Conservation (phyloP, 2,888 invertebrate species). For the Lymantria monacha region DNA sequence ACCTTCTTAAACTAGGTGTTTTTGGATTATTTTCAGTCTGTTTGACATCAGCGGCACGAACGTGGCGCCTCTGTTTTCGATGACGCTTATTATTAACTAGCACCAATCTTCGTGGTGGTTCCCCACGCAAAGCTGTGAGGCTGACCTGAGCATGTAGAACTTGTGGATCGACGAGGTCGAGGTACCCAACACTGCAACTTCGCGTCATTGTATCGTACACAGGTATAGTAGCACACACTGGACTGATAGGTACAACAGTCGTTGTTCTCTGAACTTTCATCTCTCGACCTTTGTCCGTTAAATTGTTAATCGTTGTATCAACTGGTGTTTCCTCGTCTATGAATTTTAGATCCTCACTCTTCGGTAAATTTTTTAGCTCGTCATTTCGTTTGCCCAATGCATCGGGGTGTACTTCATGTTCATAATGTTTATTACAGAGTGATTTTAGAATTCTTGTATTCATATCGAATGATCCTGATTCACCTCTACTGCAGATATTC, state of each 20-base stretch:
- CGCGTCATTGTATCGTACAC: conserved; percentile 87
- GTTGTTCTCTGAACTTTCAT: conserved; percentile 73
- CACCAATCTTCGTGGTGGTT: conserved; percentile 89
- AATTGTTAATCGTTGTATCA: conserved; percentile 39
- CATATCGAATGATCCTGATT: conserved; percentile 61
- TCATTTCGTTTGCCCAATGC: conserved; percentile 55
- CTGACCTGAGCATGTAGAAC: conserved; percentile 89
- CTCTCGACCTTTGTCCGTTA: conserved; percentile 46
- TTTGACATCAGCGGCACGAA: conserved; percentile 52
- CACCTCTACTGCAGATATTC: conserved; percentile 72
- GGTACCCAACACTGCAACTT: conserved; percentile 94
- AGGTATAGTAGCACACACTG: conserved; percentile 71
- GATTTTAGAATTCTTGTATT: conserved; percentile 72
- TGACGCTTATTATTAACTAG: conserved; percentile 84
- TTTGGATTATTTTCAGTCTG: conserved; percentile 43
- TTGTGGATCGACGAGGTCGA: conserved; percentile 90
- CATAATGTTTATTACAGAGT: conserved; percentile 65
- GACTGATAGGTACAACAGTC: conserved; percentile 86
- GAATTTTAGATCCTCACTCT: conserved; percentile 84
- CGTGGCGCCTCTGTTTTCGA: conserved; percentile 54
- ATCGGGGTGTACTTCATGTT: conserved; percentile 68
- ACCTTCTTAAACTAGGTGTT: conserved; percentile 83
- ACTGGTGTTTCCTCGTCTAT: conserved; percentile 86
- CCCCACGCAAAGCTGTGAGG: conserved; percentile 86
- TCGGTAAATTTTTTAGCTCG: conserved; percentile 57